These are phyloP conservation scores for Spinibarbus caldwelli DNA, from an alignment of 2,797 vertebrate genomes.

Conservation along the genomic window DNA sequence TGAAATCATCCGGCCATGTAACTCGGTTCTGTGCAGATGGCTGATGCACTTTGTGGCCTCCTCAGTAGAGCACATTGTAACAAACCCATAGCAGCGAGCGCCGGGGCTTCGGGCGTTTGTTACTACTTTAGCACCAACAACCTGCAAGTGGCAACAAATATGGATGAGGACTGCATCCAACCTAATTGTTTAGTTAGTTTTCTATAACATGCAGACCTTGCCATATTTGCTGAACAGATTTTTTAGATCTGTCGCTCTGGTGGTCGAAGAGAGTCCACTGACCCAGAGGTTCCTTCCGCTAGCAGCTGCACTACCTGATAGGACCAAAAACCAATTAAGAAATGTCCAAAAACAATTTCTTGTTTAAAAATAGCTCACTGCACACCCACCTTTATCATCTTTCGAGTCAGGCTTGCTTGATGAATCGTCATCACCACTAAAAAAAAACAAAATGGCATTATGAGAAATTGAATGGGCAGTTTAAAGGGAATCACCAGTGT, in stretches of 20 bases:
- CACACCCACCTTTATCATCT: constrained; percentile 89
- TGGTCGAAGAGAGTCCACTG: constrained; percentile 95
- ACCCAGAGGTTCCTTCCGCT: constrained; percentile 94
- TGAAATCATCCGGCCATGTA: constrained; percentile 97
- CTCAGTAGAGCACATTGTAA: constrained; percentile 93
- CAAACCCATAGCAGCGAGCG: constrained; percentile 95
- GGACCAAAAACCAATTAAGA: constrained; percentile 60
- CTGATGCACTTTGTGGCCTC: constrained; percentile 94
- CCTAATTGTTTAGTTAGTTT: background rate
- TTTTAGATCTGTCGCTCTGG: constrained; percentile 96
- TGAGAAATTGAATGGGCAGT: constrained; percentile 52
- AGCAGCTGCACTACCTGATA: constrained; percentile 68
- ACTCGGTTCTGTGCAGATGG: constrained; percentile 93
- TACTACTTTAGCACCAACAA: constrained; percentile 96
- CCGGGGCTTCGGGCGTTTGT: constrained; percentile 97
- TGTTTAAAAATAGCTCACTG: background rate
- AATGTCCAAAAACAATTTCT: background rate
- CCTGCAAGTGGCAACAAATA: constrained; percentile 72
- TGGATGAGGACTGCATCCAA: background rate
- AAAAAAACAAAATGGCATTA: constrained; percentile 76
- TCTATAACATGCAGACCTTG: constrained; percentile 79
- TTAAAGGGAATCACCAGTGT: constrained; percentile 43
- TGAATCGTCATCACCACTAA: constrained; percentile 87
- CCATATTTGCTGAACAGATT: constrained; percentile 97
- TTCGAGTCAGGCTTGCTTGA: constrained; percentile 81